phyloP scores from a whole-genome alignment of 1,140 invertebrate genomes.

The Brachionus plicatilis region DNA sequence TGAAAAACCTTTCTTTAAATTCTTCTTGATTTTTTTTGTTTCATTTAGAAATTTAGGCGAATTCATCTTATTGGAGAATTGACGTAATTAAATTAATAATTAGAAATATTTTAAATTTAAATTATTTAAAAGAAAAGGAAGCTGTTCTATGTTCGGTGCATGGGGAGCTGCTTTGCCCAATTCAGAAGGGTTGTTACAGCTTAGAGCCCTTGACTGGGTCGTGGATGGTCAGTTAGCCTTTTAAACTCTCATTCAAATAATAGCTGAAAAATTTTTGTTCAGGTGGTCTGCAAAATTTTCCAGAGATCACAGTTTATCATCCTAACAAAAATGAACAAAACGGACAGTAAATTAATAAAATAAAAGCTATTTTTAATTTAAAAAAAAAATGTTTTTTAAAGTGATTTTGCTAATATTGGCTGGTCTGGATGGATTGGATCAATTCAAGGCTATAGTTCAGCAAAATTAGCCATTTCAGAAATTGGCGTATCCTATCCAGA shows the following conservation, averaged over 20 bases:
- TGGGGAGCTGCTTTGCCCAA: slow-evolving; percentile 44
- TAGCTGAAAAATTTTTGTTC: neutral
- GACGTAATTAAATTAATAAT: slow-evolving; percentile 38
- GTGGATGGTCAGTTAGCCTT: slow-evolving; percentile 41
- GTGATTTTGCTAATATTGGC: slow-evolving; percentile 15
- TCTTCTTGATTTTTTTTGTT: slow-evolving; percentile 11
- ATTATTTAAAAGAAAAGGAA: slow-evolving; percentile 44
- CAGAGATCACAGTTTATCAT: slow-evolving; percentile 48
- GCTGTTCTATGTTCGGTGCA: slow-evolving; percentile 48
- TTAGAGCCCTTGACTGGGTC: slow-evolving; percentile 47
- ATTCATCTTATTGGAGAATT: slow-evolving; percentile 48
- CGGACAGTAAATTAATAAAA: slow-evolving; percentile 27
- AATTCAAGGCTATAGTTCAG: slow-evolving; percentile 45
- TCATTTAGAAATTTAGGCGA: slow-evolving; percentile 44
- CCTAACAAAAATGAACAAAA: slow-evolving; percentile 40
- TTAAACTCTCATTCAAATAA: neutral
- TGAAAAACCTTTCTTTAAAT: neutral
- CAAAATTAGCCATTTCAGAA: slow-evolving; percentile 46
- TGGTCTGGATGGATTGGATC: slow-evolving; percentile 36
- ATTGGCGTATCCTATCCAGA: slow-evolving; percentile 48
- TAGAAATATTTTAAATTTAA: neutral
- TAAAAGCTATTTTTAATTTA: slow-evolving; percentile 44
- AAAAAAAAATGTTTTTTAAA: slow-evolving; percentile 40
- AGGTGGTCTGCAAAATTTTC: slow-evolving; percentile 48
- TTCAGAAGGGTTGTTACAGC: slow-evolving; percentile 42